A percentile compares a stretch with the other conserved stretches of the same genome.
phyloP scores from a whole-genome alignment of 1,140 invertebrate genomes.

The Halictus rubicundus region DNA sequence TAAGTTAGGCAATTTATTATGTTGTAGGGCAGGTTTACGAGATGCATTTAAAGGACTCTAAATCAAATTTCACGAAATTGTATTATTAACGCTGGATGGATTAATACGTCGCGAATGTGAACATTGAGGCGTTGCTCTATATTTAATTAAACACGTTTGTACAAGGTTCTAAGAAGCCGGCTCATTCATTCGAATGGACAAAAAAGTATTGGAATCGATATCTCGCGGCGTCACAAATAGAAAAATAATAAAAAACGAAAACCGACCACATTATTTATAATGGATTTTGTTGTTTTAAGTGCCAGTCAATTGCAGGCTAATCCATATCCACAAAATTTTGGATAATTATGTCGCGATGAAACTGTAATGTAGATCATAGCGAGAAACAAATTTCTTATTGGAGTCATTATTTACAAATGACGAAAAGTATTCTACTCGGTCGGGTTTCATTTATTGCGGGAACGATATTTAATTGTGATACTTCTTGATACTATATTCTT shows the following conservation, averaged over 20 bases:
- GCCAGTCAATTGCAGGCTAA: constrained; percentile 35
- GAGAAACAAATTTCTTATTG: constrained; percentile 37
- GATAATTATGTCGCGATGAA: constrained; percentile 8
- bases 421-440: constrained; percentile 20
- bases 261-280: constrained; percentile 7
- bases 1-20: constrained; percentile 56
- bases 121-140: constrained; percentile 28
- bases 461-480: constrained; percentile 50
- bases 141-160: constrained; percentile 44
- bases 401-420: constrained; percentile 17
- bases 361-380: constrained; percentile 19
- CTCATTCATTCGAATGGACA: constrained; percentile 10
- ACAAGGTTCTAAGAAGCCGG: neutral
- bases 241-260: constrained; percentile 1
- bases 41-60: constrained; percentile 54
- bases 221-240: neutral
- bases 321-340: neutral
- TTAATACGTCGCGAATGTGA: constrained; percentile 39
- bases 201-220: constrained; percentile 10
- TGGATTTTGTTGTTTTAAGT: constrained; percentile 37
- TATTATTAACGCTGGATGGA: constrained; percentile 31
- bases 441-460: constrained; percentile 21
- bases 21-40: constrained; percentile 34
- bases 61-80: constrained; percentile 42
- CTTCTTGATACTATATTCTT: constrained; percentile 40